Base-by-base conservation (phyloP, 2,113 vertebrate species). In the Electrona antarctica region DNA sequence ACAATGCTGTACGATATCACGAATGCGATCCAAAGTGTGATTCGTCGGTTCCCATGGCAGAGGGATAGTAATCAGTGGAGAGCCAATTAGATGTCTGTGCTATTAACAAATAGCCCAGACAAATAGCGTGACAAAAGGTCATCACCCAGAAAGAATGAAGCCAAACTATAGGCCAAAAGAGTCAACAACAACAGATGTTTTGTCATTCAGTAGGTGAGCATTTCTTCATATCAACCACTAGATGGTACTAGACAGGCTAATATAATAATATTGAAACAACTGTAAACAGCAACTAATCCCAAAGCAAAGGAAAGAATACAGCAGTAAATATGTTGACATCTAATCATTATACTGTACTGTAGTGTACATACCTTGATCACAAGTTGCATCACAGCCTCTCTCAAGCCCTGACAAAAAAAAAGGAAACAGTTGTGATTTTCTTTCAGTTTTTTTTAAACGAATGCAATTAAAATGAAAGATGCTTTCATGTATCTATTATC, bases 321-420 rank as follows among this genome's bases (percentile, higher is more conserved):
- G 7, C n/a, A 47, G 14, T 8, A n/a, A 65, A 14, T 3, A 51
- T n/a, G 55, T 7, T 51, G 29, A 61, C 33, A 47, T 67, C 0
- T 58, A 28, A 28, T 33, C 56, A 68, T 52, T 55, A 72, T 48
- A 80, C 86, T n/a, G n/a, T n/a, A n/a, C n/a, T 21, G 21, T 21
- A 21, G 21, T 21, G 21, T 21, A 21, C 21, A 2, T 89, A 91
- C 93, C 93, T 92, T 93, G 55, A 85, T 73, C 58, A 86, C 90
- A 2, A 94, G 89, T 77, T 93, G 87, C 78, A 81, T 90, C 5
- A 94, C 89, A 47, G 93, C 93, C 49, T 93, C 93, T 71, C 90
- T 92, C 80, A 94, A 81, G 14, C 93, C 92, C 93, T 94, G 80
- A 1, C 71, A 86, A 10, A 50, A 1, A 76, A 64, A 89, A 67